Percentiles rank a stretch among this genome's conserved stretches.
Conservation (phyloP, 92 coral and sea anemone genomes). For the Scolanthus callimorphus region DNA sequence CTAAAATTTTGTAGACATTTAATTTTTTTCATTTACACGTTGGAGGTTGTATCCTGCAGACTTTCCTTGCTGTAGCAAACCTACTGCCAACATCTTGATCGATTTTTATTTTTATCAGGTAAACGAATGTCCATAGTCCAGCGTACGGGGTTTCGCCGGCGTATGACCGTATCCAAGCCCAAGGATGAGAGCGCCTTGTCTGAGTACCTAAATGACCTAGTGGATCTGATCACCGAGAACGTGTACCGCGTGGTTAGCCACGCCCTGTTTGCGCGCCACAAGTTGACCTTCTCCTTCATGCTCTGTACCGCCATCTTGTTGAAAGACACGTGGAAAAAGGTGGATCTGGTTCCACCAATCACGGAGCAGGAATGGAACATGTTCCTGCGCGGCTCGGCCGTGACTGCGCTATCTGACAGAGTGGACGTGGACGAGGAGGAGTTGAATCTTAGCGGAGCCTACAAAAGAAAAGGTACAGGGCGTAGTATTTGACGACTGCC, state of each 20-base stretch:
- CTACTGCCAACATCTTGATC: too few species aligned
- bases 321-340: conserved; percentile 27
- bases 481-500: too few species aligned
- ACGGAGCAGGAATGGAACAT: conserved; percentile 81
- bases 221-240: conserved; percentile 76
- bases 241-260: conserved; percentile 88
- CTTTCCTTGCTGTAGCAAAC: too few species aligned
- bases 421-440: conserved; percentile 58
- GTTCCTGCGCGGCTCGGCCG: conserved; percentile 84
- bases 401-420: conserved; percentile 81
- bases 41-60: too few species aligned
- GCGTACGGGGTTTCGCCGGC: conserved; percentile 55
- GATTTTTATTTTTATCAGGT: conserved; percentile 5
- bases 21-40: too few species aligned
- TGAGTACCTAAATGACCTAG: conserved; percentile 76
- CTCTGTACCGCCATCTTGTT: conserved; percentile 74
- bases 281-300: conserved; percentile 85
- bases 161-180: conserved; percentile 42
- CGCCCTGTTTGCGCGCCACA: conserved; percentile 86
- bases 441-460: neutral
- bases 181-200: conserved; percentile 56
- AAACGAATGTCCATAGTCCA: conserved; percentile 35
- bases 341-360: conserved; percentile 31
- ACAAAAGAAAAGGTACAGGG: too few species aligned
- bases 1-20: too few species aligned